Evolutionary conservation across 2,797 vertebrate genomes (phyloP), one percentile per base, ranked within the genome.

Genomic region (Sphaeramia orbicularis): DNA sequence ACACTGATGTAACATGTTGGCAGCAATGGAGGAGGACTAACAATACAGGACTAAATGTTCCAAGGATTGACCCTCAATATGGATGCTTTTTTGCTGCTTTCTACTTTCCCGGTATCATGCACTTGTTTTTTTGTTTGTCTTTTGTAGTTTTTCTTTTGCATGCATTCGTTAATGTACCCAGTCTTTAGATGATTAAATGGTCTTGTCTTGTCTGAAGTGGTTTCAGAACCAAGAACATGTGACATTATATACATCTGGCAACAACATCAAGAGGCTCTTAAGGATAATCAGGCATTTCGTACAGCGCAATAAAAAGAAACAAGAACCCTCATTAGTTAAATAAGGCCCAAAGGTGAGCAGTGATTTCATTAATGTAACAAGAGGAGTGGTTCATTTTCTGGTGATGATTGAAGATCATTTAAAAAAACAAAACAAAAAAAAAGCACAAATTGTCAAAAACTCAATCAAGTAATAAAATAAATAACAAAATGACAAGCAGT

Each of bases 311-410:
- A 73, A 35, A 78, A 83, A 65, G 61, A 67, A 78, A 72, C 27
- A 58, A 67, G 10, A 80, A 83, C 69, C 71, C 41, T 83, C 56
- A 52, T 44, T 70, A 38, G 55, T 74, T 57, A 47, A 67, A 89
- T 88, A 91, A 89, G 89, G 89, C 89, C 78, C 74, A 65, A 69
- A 83, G 78, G 85, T 86, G 84, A 83, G 72, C 58, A 80, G 82
- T 36, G 13, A 67, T 70, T 78, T 80, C 66, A 84, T 36, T 21
- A 66, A 71, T 18, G 4, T 62, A 43, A 78, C 49, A 80, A 63
- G 72, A 58, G 37, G 56, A 83, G 78, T 75, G 67, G 56, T 64
- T 88, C 51, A 41, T 66, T 62, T 35, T 50, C 24, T 42, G 51
- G 69, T 57, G 58, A 61, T 60, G 59, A 68, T 12, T 65, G 16